A percentile compares a stretch with the other conserved stretches of the same genome.
Conservation (phyloP, 2,113 vertebrate genomes). For the Toxostoma redivivum region DNA sequence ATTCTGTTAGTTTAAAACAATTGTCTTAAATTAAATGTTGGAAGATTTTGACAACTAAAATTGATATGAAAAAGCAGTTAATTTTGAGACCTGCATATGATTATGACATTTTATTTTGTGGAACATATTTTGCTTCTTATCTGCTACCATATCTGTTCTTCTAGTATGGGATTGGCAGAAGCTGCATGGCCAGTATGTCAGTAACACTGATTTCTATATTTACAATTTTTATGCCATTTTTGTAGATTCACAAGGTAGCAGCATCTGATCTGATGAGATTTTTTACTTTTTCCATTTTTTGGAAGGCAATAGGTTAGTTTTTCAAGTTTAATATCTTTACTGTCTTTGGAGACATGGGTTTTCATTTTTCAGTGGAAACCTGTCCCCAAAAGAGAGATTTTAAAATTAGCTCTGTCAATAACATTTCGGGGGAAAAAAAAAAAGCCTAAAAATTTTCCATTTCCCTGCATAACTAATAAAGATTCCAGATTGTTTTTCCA, state of each 20-base stretch:
- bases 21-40: neutral
- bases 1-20: neutral
- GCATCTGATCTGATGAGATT: neutral
- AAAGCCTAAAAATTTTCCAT: neutral
- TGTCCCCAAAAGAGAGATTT: neutral
- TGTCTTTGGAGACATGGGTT: neutral
- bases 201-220: neutral
- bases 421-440: neutral
- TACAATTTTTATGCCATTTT: neutral
- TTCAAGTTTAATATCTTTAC: neutral
- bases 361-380: neutral
- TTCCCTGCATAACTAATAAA: neutral
- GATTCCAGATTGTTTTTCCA: neutral
- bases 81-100: neutral
- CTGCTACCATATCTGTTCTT: neutral
- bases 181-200: neutral
- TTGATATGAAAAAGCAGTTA: slow-evolving; percentile 12
- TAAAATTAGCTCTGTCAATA: neutral
- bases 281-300: neutral
- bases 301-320: neutral
- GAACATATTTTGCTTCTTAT: neutral
- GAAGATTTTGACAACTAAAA: slow-evolving; percentile 22
- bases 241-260: neutral
- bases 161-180: neutral
- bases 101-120: neutral